Base-by-base conservation (phyloP, 2,888 invertebrate species). In the Machimus atricapillus region DNA sequence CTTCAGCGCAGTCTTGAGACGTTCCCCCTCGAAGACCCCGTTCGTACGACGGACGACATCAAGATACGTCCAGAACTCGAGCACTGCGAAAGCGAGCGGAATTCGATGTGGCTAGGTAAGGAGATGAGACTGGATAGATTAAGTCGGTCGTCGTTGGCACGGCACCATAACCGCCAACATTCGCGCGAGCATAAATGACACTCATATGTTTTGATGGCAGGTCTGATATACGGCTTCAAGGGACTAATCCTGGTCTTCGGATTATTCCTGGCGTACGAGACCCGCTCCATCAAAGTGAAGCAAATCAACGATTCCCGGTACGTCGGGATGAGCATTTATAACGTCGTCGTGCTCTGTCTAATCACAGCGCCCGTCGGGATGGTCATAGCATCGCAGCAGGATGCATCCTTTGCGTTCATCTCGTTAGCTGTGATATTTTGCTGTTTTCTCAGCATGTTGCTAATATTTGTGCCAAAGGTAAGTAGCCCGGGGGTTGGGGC, bases 301-400 rank as follows among this genome's bases (percentile, higher is more conserved):
- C 98, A 98, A 93, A 98, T 99, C 91, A 99, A 99, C 93, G 99
- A 99, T 93, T 98, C 98, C 0, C 95, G 99, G 90, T 98, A 98
- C 92, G 99, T 99, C 37, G 99, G 98, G 89, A 98, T 99, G 98
- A 98, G 98, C 91, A 99, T 99, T 92, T 99, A 99, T 94, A 99
- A 99, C 93, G 99, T 99, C 90, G 99, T 99, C 89, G 98, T 99
- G 66, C 94, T 99, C 86, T 99, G 99, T 92, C 94, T 99, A 90
- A 99, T 99, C 92, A 99, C 99, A 9, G 99, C 98, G 27, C 99
- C 99, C 0, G 99, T 99, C 87, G 97, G 98, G 74, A 95, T 99
- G 94, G 98, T 99, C 89, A 99, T 99, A 90, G 97, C 97, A 89
- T 97, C 97, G 90, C 99, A 99, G 92, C 98, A 99, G 92, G 98